phyloP scores from a whole-genome alignment of 2,113 vertebrate genomes.

The Zapus hudsonius region DNA sequence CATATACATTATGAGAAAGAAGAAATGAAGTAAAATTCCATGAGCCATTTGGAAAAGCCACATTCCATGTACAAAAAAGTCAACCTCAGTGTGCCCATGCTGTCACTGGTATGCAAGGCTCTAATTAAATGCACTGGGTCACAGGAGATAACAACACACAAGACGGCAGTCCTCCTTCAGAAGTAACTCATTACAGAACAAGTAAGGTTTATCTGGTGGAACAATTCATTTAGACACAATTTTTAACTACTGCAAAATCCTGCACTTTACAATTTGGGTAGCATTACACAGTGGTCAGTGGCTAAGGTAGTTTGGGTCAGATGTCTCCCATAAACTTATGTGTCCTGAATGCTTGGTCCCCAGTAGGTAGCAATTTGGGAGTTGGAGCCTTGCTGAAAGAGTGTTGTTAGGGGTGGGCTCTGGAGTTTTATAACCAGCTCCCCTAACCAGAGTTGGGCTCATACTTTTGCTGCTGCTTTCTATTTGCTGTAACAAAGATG shows the following conservation, averaged over 20 bases:
- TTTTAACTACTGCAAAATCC: slow-evolving; percentile 10
- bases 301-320: background rate
- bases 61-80: background rate
- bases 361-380: too few relatives aligned
- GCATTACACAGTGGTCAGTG: background rate
- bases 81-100: background rate
- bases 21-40: background rate
- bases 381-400: too few relatives aligned
- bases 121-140: background rate
- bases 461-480: too few relatives aligned
- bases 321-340: too few relatives aligned
- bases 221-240: background rate
- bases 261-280: background rate
- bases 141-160: background rate
- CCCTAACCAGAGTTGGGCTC: too few relatives aligned
- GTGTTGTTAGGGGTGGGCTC: too few relatives aligned
- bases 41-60: background rate
- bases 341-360: too few relatives aligned
- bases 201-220: background rate
- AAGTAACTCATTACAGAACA: background rate
- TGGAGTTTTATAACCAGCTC: too few relatives aligned
- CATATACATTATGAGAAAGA: background rate
- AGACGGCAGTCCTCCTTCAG: background rate
- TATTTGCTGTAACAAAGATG: too few relatives aligned
- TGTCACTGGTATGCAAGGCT: background rate